Percentiles rank a stretch among this genome's conserved stretches.
phyloP scores from a whole-genome alignment of 2,888 invertebrate species.

The Boloria euphrosyne region DNA sequence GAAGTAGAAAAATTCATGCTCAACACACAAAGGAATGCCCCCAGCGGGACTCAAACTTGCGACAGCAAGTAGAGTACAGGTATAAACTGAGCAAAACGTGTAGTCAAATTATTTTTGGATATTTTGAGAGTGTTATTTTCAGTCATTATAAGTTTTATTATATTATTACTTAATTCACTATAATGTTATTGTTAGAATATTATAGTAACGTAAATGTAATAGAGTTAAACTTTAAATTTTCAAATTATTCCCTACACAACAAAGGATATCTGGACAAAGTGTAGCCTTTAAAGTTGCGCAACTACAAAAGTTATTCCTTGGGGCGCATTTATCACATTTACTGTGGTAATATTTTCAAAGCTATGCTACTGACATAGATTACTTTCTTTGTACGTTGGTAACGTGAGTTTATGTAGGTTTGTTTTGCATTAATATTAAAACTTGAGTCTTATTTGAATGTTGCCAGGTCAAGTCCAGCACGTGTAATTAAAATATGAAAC shows the following conservation, averaged over 20 bases:
- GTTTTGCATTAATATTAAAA: conserved; percentile 42
- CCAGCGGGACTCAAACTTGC: too few relatives aligned
- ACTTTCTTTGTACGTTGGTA: conserved; percentile 60
- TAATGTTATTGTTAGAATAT: too few relatives aligned
- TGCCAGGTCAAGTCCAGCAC: conserved; percentile 25
- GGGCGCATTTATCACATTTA: conserved; percentile 69
- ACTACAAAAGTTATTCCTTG: conserved; percentile 61
- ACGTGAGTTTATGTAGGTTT: conserved; percentile 44
- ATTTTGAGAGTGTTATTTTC: too few relatives aligned
- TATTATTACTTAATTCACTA: too few relatives aligned
- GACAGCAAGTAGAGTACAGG: too few relatives aligned
- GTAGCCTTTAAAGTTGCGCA: conserved; percentile 56
- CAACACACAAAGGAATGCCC: too few relatives aligned
- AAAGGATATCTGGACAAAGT: conserved; percentile 49
- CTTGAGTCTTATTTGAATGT: conserved; percentile 29
- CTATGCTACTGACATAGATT: conserved; percentile 71
- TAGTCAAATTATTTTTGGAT: too few relatives aligned
- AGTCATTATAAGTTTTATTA: too few relatives aligned
- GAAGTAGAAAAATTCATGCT: too few relatives aligned
- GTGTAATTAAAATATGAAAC: conserved; percentile 25
- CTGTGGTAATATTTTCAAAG: conserved; percentile 68
- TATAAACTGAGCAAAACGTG: too few relatives aligned
- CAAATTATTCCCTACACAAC: conserved; percentile 37
- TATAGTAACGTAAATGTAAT: conserved; percentile 26
- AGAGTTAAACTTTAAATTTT: conserved; percentile 35